phyloP scores from a whole-genome alignment of 2,888 invertebrate genomes.

The Dugesia japonica region DNA sequence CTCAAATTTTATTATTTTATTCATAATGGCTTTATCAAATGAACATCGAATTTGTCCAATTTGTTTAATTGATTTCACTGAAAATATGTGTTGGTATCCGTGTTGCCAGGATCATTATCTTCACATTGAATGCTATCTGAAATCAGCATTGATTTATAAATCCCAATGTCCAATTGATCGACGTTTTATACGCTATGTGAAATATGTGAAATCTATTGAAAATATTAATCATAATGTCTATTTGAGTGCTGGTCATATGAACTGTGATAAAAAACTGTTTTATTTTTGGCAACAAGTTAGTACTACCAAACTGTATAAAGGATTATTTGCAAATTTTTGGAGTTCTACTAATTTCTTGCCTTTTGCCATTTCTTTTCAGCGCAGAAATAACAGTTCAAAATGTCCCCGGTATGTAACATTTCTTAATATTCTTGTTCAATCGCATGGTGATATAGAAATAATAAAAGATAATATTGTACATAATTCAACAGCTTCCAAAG shows the following conservation, averaged over 20 bases:
- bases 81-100: background rate
- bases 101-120: background rate
- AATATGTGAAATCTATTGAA: background rate
- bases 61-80: background rate
- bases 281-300: conserved; percentile 4
- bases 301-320: background rate
- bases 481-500: background rate
- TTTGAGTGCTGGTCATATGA: conserved; percentile 4
- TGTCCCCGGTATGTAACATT: background rate
- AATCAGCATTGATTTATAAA: background rate
- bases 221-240: background rate
- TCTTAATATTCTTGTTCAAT: conserved; percentile 2
- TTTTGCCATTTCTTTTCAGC: background rate
- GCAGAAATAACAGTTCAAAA: background rate
- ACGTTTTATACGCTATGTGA: background rate
- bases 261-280: background rate
- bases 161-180: background rate
- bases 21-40: background rate
- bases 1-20: background rate
- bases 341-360: background rate
- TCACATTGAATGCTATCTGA: background rate
- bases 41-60: background rate
- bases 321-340: conserved; percentile 11
- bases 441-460: background rate
- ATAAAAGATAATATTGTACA: background rate